Evolutionary conservation across 2,888 invertebrate genomes (phyloP), one percentile per base, ranked within the genome.

Genomic region (Euzophera pinguis): DNA sequence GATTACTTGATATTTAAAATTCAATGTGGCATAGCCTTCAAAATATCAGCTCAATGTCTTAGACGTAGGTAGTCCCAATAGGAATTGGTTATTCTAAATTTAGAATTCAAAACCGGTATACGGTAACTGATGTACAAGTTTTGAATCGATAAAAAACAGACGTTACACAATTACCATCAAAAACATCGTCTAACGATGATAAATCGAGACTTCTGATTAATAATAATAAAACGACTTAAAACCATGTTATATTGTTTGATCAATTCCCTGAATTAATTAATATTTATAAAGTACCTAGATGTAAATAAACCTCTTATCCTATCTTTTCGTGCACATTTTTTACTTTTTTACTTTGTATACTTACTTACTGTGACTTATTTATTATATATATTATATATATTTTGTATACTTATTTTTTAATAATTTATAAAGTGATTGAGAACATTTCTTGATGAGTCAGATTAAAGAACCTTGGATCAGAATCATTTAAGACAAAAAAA

Each of bases 51-150:
- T n/a, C 22, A 42, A 22, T 7, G 22, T 1, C 27, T 42, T 27
- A 42, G n/a, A 22, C 42, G 9, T 17, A 27, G n/a, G 29, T 29
- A 29, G 13, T 6, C n/a, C 27, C 27, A 43, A 43, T 13, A 13
- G 9, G 9, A 9, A 43, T 22, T 29, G 22, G 29, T 29, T 14
- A 29, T 13, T 29, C 27, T 27, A 43, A 29, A 3, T 29, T 29
- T 43, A 29, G 43, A 43, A 22, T 5, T 29, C 43, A 27, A 29
- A 43, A 38, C 37, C 37, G 37, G 37, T 38, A 38, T 10, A 14
- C 22, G 22, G 37, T 38, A 43, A 43, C 43, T 12, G 43, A 41
- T 43, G 13, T 43, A 43, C 13, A 43, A 29, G 42, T 43, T 27
- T n/a, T n/a, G 6, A 9, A 41, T n/a, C 3, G 13, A 29, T 43